Base-by-base conservation (phyloP, 2,797 vertebrate species). In the Hydrocynus forskahlii region DNA sequence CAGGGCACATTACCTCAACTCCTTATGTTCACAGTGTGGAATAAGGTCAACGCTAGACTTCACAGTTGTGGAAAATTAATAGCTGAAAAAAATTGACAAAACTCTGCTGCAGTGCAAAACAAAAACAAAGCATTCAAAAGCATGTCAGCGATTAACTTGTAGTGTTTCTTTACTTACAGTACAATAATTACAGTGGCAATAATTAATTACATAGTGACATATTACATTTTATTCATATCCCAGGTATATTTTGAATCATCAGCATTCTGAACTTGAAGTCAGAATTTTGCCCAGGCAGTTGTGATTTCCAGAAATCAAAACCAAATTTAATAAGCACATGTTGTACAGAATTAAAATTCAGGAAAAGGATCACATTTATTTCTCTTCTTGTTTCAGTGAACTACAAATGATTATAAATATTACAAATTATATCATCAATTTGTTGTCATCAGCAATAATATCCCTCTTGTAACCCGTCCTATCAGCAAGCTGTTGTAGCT, bases 1-100 rank as follows among this genome's bases (percentile, higher is more conserved):
- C 35, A n/a, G 68, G 50, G 50, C 60, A 48, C 43, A 75, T 82
- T 82, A 80, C 75, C 77, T 77, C 75, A 79, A 52, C 76, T 80
- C 57, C 74, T 78, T 70, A 71, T 75, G 80, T 77, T 84, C 60
- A 13, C 63, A 66, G 17, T 64, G 48, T 74, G 64, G 38, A 38
- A 79, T 54, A 70, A 69, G 73, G 72, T 70, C 62, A 25, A 78
- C 54, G 69, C 55, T 75, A 35, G 48, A 45, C 78, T 80, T 71
- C 80, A 54, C 74, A 80, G 73, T 29, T 69, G 68, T 68, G 21
- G 23, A 64, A 43, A 23, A 55, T 7, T 69, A 75, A 74, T 19
- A 54, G 75, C 16, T 16, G 35, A 35, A 57, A 57, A 17, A 8
- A 38, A 40, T 19, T 0, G 35, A n/a, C 16, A 78, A 74, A 14